A percentile compares a stretch with the other conserved stretches of the same genome.
These are phyloP conservation scores for Sorex maritimensis DNA, from an alignment of 2,797 vertebrate genomes.

Conservation along the genomic window DNA sequence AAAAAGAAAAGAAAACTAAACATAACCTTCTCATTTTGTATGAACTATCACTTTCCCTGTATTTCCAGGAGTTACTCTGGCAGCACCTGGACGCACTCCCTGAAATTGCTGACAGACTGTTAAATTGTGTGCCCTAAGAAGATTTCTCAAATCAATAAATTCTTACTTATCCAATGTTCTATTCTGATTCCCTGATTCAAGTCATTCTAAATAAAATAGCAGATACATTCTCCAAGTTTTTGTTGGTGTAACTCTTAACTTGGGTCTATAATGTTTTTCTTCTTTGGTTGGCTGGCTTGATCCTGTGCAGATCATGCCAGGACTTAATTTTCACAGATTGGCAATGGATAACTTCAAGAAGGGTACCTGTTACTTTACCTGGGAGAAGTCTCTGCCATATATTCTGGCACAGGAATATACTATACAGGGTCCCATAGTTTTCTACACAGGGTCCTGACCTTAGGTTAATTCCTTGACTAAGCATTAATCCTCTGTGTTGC, in stretches of 20 bases:
- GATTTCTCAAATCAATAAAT: neutral
- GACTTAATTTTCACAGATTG: neutral
- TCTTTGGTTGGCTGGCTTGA: neutral
- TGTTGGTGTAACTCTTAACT: neutral
- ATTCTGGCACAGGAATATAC: neutral
- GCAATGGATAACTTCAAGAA: neutral
- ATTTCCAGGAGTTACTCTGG: no score
- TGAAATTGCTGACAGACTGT: neutral
- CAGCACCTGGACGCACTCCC: neutral
- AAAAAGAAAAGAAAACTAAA: no score
- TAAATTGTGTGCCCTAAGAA: neutral
- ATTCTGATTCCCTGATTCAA: neutral
- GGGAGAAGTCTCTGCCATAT: neutral
- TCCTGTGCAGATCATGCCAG: neutral
- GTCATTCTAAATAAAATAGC: neutral
- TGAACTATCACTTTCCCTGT: no score
- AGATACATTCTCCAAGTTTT: no score
- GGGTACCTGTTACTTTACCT: neutral
- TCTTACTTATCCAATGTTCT: neutral
- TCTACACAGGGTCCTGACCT: neutral
- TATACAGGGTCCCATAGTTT: neutral
- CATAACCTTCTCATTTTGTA: no score
- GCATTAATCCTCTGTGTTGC: neutral
- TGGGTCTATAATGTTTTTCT: neutral
- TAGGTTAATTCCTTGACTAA: neutral